phyloP scores from a whole-genome alignment of 2,888 invertebrate genomes.

The Euphydryas editha region DNA sequence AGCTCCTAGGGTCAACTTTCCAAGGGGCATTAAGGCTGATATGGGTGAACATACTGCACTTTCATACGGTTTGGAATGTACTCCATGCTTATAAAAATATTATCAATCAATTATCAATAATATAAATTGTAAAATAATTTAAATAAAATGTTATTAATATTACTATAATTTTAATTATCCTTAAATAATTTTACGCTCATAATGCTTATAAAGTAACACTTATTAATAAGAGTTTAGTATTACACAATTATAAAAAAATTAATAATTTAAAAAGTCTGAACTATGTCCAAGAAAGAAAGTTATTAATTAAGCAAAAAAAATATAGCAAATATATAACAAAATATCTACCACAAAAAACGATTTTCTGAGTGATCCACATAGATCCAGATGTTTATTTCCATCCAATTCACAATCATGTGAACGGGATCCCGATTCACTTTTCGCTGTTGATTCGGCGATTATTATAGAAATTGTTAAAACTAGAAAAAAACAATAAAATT shows the following conservation, averaged over 20 bases:
- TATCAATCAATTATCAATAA: not conserved
- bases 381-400: conserved; percentile 12
- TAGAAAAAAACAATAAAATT: not conserved
- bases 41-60: conserved; percentile 63
- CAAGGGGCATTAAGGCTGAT: conserved; percentile 60
- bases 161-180: no score
- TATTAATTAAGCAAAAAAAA: not conserved
- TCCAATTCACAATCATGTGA: not conserved
- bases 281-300: not conserved
- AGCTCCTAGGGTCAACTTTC: conserved; percentile 60
- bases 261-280: not conserved
- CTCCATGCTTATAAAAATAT: conserved; percentile 45
- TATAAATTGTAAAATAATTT: not conserved
- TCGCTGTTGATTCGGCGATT: not conserved
- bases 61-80: conserved; percentile 29
- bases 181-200: no score
- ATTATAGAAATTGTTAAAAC: not conserved
- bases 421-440: not conserved
- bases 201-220: no score
- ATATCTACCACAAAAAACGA: conserved; percentile 33
- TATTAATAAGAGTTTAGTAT: no score
- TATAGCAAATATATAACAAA: not conserved
- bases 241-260: no score
- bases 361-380: conserved; percentile 29
- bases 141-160: no score